Evolutionary conservation across 2,797 vertebrate genomes (phyloP), one percentile per base, ranked within the genome.

Genomic region (Aphelocoma californica): DNA sequence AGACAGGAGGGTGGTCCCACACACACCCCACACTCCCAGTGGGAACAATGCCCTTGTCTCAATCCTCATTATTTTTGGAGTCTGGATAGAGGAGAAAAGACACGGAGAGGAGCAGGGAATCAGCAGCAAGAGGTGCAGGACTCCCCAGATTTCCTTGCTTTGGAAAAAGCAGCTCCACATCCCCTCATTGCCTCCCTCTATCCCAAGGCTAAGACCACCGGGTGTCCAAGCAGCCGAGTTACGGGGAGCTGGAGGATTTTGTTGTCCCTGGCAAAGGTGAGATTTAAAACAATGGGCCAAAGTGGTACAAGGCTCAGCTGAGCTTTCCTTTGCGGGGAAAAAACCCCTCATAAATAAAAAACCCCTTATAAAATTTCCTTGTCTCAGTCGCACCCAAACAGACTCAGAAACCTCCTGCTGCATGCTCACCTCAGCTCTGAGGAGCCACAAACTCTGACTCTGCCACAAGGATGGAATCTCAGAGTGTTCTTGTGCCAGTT

Each of bases 1-100:
- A 48, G 28, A 10, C 9, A 14, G 18, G 28, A 45, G 17, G 9
- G 42, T 2, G 3, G 4, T 60, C 83, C 18, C 71, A 10, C 3
- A 3, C 23, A 6, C 28, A 2, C n/a, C n/a, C 3, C 1, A 44
- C 56, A 19, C 21, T 56, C 48, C 75, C n/a, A 12, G 32, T 29
- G 42, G 36, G 14, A 19, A 3, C 9, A 8, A 25, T 4, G 26
- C 56, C 38, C 3, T 0, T 4, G 12, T 4, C 47, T 18, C 65
- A 2, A 14, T 14, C 26, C 18, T 13, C 4, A 26, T 8, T 45
- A 14, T 10, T 64, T 61, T n/a, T 3, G 5, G 57, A 45, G 57
- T 9, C 50, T 40, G 69, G 47, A 20, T 8, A 18, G 32, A 19
- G 51, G 14, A 60, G 18, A 31, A 56, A 9, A 61, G 24, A 24